Base-by-base conservation (phyloP, 1,140 invertebrate species). In the Pogonus chalceus region DNA sequence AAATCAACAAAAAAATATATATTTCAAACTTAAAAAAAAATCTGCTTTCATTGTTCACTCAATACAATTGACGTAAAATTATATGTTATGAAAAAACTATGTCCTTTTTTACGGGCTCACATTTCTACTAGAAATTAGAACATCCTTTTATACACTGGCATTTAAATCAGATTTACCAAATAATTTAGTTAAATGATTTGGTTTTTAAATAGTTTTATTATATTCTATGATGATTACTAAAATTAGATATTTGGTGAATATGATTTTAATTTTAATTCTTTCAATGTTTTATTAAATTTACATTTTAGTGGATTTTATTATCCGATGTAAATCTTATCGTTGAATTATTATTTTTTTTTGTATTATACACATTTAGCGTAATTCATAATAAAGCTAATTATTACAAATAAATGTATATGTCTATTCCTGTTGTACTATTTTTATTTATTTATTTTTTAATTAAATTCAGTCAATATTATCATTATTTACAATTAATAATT, bases 371-470 rank as follows among this genome's bases (percentile, higher is more conserved):
- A 43, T 12, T 43, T 43, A 43, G 37, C 37, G 18, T 43, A 43
- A 43, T 43, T 43, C 37, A 43, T 43, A 43, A 43, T 43, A 43
- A 43, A 43, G 37, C 37, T 43, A 43, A 43, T 43, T 43, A 43
- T 43, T 43, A 43, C 18, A 9, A n/a, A n/a, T n/a, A n/a, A n/a
- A n/a, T n/a, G n/a, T n/a, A n/a, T n/a, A n/a, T n/a, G n/a, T n/a
- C n/a, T n/a, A n/a, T n/a, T n/a, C n/a, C n/a, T n/a, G n/a, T n/a
- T n/a, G n/a, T n/a, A n/a, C n/a, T n/a, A n/a, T n/a, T n/a, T n/a
- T n/a, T n/a, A n/a, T n/a, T n/a, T n/a, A n/a, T n/a, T n/a, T n/a
- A n/a, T n/a, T n/a, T n/a, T n/a, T n/a, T n/a, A n/a, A n/a, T n/a
- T n/a, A n/a, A n/a, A n/a, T n/a, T n/a, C n/a, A n/a, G n/a, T n/a